A percentile compares a stretch with the other conserved stretches of the same genome.
Evolutionary conservation across 2,113 vertebrate species (phyloP).

Genomic region (Pelmatolapia mariae): DNA sequence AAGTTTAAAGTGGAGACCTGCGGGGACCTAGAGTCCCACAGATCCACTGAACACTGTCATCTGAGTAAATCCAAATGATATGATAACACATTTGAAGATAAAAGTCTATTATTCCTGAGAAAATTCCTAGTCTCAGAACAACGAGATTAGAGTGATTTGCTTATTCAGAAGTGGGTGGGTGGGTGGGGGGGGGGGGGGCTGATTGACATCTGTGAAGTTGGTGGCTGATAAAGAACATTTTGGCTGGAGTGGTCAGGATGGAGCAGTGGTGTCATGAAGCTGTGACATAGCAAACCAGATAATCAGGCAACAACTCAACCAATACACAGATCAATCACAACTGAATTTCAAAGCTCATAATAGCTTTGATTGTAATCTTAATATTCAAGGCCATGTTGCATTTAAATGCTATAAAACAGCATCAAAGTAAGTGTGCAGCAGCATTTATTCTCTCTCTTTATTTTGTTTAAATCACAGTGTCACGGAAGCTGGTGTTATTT

Average conservation of each 20-base stretch:
- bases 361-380: neutral
- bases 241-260: neutral
- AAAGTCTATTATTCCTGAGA: neutral
- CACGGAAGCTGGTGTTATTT: neutral
- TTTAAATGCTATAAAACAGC: neutral
- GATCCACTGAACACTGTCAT: constrained; percentile 17
- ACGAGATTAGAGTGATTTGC: neutral
- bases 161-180: neutral
- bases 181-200: neutral
- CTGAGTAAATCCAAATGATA: constrained; percentile 1
- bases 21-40: neutral
- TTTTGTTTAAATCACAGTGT: neutral
- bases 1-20: neutral
- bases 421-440: neutral
- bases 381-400: neutral
- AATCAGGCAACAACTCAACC: neutral
- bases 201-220: neutral
- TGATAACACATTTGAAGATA: neutral
- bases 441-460: neutral
- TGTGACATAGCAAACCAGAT: neutral
- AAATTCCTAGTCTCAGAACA: neutral
- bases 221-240: neutral
- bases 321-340: neutral
- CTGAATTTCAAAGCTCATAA: neutral
- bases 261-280: no score